Conservation (phyloP, 2,797 vertebrate genomes). For the Emys orbicularis region DNA sequence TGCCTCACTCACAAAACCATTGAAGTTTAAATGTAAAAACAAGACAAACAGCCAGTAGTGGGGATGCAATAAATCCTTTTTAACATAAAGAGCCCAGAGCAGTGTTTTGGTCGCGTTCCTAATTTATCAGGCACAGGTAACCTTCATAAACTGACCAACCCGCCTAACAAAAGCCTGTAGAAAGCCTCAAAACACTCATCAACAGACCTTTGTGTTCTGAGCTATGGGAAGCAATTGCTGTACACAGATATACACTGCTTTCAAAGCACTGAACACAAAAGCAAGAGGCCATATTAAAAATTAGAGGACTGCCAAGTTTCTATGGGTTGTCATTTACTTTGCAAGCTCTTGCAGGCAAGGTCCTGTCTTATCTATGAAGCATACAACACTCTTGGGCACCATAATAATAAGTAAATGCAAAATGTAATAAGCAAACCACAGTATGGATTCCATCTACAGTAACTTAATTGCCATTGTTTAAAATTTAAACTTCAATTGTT, state of each 20-base stretch:
- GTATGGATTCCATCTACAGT: neutral
- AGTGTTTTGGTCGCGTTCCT: neutral
- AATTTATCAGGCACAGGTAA: neutral
- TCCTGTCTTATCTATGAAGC: neutral
- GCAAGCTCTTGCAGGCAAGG: neutral
- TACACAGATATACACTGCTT: neutral
- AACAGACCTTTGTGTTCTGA: neutral
- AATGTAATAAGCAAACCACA: neutral
- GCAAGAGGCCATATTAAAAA: neutral
- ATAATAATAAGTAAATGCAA: neutral
- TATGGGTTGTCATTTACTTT: neutral
- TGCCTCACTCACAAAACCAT: neutral
- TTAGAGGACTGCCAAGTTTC: neutral
- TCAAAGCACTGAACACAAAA: neutral
- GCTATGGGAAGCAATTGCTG: neutral
- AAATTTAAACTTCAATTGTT: constrained; percentile 77
- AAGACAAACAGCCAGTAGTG: neutral
- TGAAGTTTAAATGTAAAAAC: constrained; percentile 68
- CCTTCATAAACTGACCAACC: neutral
- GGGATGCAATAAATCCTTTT: neutral
- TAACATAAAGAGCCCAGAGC: constrained; percentile 1
- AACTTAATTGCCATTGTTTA: constrained; percentile 41
- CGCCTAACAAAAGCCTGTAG: neutral
- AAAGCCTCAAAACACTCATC: neutral
- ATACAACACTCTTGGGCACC: neutral